Evolutionary conservation across 2,113 vertebrate genomes (phyloP).

Genomic region (Oncorhynchus mykiss): DNA sequence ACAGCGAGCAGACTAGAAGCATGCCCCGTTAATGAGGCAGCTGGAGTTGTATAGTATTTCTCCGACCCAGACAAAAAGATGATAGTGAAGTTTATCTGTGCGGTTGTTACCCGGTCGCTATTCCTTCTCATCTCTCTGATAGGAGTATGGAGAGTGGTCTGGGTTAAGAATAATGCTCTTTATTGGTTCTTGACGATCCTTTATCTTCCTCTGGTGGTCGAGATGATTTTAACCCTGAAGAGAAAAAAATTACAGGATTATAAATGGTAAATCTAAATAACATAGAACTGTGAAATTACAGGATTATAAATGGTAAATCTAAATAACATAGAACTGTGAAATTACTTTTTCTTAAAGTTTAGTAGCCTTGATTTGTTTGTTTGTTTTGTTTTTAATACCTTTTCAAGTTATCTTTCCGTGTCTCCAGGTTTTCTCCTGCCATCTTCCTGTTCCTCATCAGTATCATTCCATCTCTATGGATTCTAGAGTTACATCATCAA

Average conservation of each 20-base stretch:
- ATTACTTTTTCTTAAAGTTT: background rate
- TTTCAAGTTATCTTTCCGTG: background rate
- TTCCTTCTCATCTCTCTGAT: slow-evolving; percentile 84
- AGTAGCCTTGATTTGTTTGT: background rate
- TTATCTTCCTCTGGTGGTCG: slow-evolving; percentile 80
- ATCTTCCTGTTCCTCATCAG: slow-evolving; percentile 92
- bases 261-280: slow-evolving; percentile 83
- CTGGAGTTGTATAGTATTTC: background rate
- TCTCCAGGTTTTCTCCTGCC: slow-evolving; percentile 86
- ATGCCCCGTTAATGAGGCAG: background rate
- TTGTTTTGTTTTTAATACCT: background rate
- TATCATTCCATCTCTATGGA: slow-evolving; percentile 91
- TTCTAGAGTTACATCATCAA: slow-evolving; percentile 85
- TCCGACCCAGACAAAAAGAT: slow-evolving; percentile 61
- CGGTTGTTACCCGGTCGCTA: slow-evolving; percentile 79
- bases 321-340: background rate
- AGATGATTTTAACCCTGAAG: slow-evolving; percentile 85
- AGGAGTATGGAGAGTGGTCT: slow-evolving; percentile 85
- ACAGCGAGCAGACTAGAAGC: background rate
- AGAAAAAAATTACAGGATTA: slow-evolving; percentile 85
- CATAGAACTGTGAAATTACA: too few relatives aligned
- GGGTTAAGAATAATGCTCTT: slow-evolving; percentile 72
- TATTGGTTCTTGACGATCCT: slow-evolving; percentile 88
- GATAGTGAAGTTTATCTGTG: slow-evolving; percentile 76
- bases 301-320: too few relatives aligned